These are phyloP conservation scores for Acrobasis consociella DNA, from an alignment of 2,888 invertebrate genomes.

Conservation along the genomic window DNA sequence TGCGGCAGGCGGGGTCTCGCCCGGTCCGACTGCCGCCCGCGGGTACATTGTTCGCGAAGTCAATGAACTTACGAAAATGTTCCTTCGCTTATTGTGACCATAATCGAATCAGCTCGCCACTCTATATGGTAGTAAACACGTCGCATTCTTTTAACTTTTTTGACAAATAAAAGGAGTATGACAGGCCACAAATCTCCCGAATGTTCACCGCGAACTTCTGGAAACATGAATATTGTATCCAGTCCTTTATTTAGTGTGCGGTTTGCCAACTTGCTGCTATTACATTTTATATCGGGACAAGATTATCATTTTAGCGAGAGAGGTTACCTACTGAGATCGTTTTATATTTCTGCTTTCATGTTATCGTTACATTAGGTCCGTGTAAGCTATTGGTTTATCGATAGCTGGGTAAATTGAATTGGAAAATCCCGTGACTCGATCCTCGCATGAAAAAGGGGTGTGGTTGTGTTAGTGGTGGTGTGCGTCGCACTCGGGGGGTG, in stretches of 20 bases:
- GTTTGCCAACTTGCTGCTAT: conserved; percentile 3
- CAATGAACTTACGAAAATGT: conserved; percentile 79
- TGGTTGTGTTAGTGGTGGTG: conserved; percentile 68
- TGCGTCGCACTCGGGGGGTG: conserved; percentile 54
- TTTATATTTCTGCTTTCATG: conserved; percentile 26
- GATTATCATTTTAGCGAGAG: conserved; percentile 16
- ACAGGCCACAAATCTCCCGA: conserved; percentile 51
- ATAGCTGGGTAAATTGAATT: conserved; percentile 71
- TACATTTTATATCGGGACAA: conserved; percentile 13
- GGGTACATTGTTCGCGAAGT: conserved; percentile 74
- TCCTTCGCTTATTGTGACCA: conserved; percentile 77
- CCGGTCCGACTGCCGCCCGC: conserved; percentile 53
- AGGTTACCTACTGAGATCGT: conserved; percentile 9
- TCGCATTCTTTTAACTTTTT: conserved; percentile 63
- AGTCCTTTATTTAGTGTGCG: conserved; percentile 19
- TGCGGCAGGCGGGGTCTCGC: conserved; percentile 59
- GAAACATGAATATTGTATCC: conserved; percentile 33
- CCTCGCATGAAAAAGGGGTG: conserved; percentile 75
- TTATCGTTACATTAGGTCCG: conserved; percentile 38
- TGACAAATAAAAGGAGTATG: conserved; percentile 58
- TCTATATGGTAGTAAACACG: conserved; percentile 72
- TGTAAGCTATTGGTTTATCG: conserved; percentile 45
- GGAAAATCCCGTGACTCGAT: conserved; percentile 80
- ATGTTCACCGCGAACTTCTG: conserved; percentile 41
- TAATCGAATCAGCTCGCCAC: conserved; percentile 75